Conservation (phyloP, 2,888 invertebrate species). For the Rotaria socialis region DNA sequence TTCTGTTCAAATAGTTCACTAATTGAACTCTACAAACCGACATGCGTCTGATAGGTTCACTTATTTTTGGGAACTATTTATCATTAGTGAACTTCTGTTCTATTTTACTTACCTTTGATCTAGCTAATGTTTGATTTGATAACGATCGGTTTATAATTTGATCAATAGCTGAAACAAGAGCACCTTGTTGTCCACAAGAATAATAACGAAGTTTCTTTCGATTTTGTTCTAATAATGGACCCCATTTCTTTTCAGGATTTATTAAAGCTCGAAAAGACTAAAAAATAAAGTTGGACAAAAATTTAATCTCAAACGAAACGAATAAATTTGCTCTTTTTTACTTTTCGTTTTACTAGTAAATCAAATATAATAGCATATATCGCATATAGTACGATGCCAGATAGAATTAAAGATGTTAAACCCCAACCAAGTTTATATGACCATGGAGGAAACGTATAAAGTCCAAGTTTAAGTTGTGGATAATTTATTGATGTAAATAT, state of each 20-base stretch:
- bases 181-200: background rate
- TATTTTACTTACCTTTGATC: background rate
- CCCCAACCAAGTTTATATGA: conserved; percentile 40
- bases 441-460: conserved; percentile 42
- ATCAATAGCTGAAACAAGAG: background rate
- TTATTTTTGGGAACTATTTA: no score
- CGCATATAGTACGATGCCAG: conserved; percentile 37
- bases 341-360: conserved; percentile 3
- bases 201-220: background rate
- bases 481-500: conserved; percentile 41
- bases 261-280: conserved; percentile 18
- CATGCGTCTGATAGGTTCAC: no score
- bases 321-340: background rate
- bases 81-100: background rate
- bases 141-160: background rate
- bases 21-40: no score
- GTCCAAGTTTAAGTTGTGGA: conserved; percentile 35
- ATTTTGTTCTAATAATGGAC: conserved; percentile 35
- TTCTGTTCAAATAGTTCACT: no score
- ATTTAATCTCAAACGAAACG: background rate
- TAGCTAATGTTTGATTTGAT: background rate
- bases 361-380: conserved; percentile 32
- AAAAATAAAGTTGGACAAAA: background rate
- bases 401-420: conserved; percentile 34
- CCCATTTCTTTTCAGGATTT: conserved; percentile 42